A percentile compares a stretch with the other conserved stretches of the same genome.
phyloP scores from a whole-genome alignment of 2,797 vertebrate genomes.

The Chromobotia macracanthus region DNA sequence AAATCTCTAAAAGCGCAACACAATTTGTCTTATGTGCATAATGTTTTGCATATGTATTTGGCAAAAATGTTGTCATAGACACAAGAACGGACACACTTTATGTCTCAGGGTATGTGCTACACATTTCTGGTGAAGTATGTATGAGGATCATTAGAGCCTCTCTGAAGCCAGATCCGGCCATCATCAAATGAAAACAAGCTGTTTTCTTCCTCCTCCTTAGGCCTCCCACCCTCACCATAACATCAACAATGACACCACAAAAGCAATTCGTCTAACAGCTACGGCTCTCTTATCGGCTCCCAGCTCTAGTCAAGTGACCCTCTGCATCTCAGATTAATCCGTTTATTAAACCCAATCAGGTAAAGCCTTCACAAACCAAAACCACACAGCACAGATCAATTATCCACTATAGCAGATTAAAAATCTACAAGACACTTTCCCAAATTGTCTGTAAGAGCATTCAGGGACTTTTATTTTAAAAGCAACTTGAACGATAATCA shows the following conservation, averaged over 20 bases:
- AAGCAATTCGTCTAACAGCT: constrained; percentile 3
- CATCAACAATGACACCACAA: not conserved
- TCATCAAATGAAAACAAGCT: constrained; percentile 8
- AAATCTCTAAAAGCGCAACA: not conserved
- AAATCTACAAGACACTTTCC: constrained; percentile 34
- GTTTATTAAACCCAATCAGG: constrained; percentile 4
- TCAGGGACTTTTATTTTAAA: constrained; percentile 57
- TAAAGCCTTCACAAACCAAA: constrained; percentile 1
- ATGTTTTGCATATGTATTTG: not conserved
- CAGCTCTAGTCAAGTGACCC: constrained; percentile 20
- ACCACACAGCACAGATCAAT: not conserved
- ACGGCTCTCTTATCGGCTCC: constrained; percentile 2
- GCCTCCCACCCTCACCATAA: not conserved
- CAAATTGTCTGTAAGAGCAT: constrained; percentile 45
- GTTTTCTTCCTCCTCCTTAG: not conserved
- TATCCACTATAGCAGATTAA: constrained; percentile 6
- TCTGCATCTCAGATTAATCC: constrained; percentile 13
- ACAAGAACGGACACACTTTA: not conserved
- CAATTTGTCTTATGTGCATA: not conserved
- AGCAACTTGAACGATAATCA: constrained; percentile 48
- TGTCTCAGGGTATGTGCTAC: not conserved
- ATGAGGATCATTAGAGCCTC: constrained; percentile 3
- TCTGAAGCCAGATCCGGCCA: not conserved
- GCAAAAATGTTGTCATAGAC: not conserved
- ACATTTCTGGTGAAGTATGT: not conserved